phyloP scores from a whole-genome alignment of 2,888 invertebrate genomes.

The Micropterix aruncella region DNA sequence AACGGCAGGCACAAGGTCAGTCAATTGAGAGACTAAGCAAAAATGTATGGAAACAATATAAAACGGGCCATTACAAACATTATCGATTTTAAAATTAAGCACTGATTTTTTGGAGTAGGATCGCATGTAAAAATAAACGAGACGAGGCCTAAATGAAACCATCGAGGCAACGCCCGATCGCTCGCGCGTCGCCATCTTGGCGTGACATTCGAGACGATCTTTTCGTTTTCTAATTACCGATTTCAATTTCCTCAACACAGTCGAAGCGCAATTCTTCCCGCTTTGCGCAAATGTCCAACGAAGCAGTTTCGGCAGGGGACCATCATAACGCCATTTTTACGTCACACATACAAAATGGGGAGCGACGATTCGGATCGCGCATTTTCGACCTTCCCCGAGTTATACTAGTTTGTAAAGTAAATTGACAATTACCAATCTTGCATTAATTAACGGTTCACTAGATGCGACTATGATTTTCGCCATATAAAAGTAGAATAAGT shows the following conservation, averaged over 20 bases:
- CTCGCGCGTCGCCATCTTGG: not conserved
- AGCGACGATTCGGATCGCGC: not conserved
- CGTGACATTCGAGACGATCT: not conserved
- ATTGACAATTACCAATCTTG: constrained; percentile 39
- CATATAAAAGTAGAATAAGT: constrained; percentile 33
- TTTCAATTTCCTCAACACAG: too few relatives aligned
- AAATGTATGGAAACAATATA: too few relatives aligned
- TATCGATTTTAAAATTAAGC: not conserved
- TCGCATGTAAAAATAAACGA: not conserved
- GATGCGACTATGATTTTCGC: constrained; percentile 39
- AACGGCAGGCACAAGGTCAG: too few relatives aligned
- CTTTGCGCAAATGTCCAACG: too few relatives aligned
- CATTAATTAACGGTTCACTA: constrained; percentile 43
- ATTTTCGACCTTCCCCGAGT: not conserved
- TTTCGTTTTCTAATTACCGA: not conserved
- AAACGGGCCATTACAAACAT: too few relatives aligned
- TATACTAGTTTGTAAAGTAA: not conserved
- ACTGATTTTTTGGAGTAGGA: not conserved
- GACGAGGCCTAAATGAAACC: not conserved
- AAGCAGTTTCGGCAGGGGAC: too few relatives aligned
- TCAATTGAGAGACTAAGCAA: too few relatives aligned
- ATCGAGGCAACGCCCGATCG: not conserved
- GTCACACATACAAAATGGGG: not conserved
- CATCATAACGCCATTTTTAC: not conserved
- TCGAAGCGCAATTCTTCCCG: too few relatives aligned